A percentile compares a stretch with the other conserved stretches of the same genome.
These are phyloP conservation scores for Fragum sueziense DNA, from an alignment of 2,888 invertebrate species.

Conservation along the genomic window DNA sequence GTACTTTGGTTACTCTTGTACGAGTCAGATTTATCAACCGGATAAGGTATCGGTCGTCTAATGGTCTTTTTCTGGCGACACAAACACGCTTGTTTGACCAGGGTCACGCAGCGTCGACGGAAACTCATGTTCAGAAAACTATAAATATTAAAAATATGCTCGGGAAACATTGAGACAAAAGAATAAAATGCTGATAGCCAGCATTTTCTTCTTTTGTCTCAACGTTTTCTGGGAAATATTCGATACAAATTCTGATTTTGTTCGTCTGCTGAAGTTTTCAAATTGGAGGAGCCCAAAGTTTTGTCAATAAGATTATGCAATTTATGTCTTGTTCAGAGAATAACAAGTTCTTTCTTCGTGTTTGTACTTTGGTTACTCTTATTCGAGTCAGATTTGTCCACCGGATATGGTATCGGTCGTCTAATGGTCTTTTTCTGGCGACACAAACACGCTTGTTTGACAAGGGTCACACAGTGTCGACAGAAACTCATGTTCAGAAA, in stretches of 20 bases:
- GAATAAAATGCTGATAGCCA: no score
- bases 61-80: slow-evolving; percentile 30
- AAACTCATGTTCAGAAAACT: slow-evolving; percentile 64
- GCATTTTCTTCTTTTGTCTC: no score
- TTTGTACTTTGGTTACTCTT: slow-evolving; percentile 52
- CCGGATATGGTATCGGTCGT: slow-evolving; percentile 20
- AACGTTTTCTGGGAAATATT: no score
- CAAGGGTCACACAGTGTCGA: slow-evolving; percentile 47
- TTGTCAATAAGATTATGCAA: no score
- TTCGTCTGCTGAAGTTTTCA: no score
- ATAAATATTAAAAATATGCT: no score
- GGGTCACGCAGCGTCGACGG: slow-evolving; percentile 51
- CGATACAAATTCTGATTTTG: no score
- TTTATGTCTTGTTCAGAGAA: no score
- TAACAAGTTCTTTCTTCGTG: slow-evolving; percentile 47
- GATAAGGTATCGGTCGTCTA: slow-evolving; percentile 22
- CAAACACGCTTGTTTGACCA: slow-evolving; percentile 44
- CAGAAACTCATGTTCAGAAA: slow-evolving; percentile 63
- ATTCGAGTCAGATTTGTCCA: slow-evolving; percentile 53
- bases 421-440: slow-evolving; percentile 15
- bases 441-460: slow-evolving; percentile 49
- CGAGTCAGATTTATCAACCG: slow-evolving; percentile 50
- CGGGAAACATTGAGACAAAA: no score
- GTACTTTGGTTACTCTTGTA: slow-evolving; percentile 52
- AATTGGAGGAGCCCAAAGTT: no score